Base-by-base conservation (phyloP, 2,888 invertebrate genomes). In the Epistrophella euchroma region DNA sequence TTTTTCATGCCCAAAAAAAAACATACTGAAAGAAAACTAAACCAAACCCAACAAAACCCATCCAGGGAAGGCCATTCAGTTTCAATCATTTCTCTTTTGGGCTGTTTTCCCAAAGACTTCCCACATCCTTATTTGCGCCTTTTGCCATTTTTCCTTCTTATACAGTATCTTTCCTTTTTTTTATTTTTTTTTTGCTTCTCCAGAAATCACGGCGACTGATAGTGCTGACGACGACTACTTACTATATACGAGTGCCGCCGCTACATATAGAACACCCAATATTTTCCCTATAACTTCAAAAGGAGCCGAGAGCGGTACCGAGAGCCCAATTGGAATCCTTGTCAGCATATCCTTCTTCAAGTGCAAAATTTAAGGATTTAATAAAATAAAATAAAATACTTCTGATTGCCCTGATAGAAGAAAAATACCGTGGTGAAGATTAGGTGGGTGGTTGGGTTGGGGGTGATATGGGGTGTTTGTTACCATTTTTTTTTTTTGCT, bases 311-410 rank as follows among this genome's bases (percentile, higher is more conserved):
- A 9, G 25, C 19, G 1, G 15, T 22, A 45, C 45, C n/a, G 37
- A 55, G 58, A 55, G 58, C 58, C 50, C 66, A 66, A 66, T 17
- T 35, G 66, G 66, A 70, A 58, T 74, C 74, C 82, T 78, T 82
- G 86, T 86, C 86, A 86, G 86, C 86, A 82, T 74, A 82, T 86
- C 82, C 73, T 60, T 62, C 74, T 74, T 66, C 71, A 77, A 82
- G 81, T 78, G 82, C n/a, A 77, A 82, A 82, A 82, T 82, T 86
- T 86, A 81, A 86, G 86, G 86, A 86, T 86, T 86, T 86, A 86
- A 86, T 86, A 86, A 86, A 86, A 86, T 86, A 82, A 78, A 86
- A 86, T 86, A 86, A 86, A 86, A 86, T 86, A 86, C 70, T 86
- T 82, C 86, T 86, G 86, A 86, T 86, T 86, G 82, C 74, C 82